Evolutionary conservation across 2,113 vertebrate genomes (phyloP).

Genomic region (Epinephelus cyanopodus): DNA sequence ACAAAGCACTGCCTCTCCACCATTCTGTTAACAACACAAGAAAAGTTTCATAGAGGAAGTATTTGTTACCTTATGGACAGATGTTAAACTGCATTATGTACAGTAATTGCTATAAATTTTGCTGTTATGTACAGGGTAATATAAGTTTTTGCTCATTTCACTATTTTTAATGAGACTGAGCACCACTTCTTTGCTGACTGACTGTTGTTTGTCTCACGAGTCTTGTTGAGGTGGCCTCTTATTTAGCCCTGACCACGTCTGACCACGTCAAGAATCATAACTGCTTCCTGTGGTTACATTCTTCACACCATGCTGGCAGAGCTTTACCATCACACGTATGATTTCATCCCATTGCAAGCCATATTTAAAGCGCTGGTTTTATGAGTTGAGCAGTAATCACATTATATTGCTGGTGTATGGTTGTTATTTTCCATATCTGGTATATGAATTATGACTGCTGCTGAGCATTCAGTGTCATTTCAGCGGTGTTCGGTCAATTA

Average conservation of each 20-base stretch:
- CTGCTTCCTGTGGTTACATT: conserved; percentile 61
- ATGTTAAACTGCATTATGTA: neutral
- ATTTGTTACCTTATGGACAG: neutral
- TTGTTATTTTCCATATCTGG: conserved; percentile 54
- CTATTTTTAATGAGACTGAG: neutral
- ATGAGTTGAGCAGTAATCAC: conserved; percentile 49
- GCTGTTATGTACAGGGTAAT: neutral
- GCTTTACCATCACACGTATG: conserved; percentile 46
- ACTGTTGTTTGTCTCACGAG: conserved; percentile 31
- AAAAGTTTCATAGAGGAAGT: neutral
- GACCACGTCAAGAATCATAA: conserved; percentile 48
- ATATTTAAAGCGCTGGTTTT: conserved; percentile 42
- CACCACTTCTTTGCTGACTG: neutral
- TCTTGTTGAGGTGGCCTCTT: conserved; percentile 29
- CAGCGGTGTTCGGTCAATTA: conserved; percentile 44
- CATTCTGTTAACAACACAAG: neutral
- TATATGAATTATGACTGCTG: conserved; percentile 29
- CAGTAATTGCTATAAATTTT: neutral
- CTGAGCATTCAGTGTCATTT: conserved; percentile 31
- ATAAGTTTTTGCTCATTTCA: neutral
- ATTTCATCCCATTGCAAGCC: conserved; percentile 44
- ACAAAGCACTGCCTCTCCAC: neutral
- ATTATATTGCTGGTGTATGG: conserved; percentile 42
- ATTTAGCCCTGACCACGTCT: conserved; percentile 17
- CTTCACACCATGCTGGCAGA: conserved; percentile 51